phyloP scores from a whole-genome alignment of 2,797 vertebrate genomes.

The Allobates femoralis region DNA sequence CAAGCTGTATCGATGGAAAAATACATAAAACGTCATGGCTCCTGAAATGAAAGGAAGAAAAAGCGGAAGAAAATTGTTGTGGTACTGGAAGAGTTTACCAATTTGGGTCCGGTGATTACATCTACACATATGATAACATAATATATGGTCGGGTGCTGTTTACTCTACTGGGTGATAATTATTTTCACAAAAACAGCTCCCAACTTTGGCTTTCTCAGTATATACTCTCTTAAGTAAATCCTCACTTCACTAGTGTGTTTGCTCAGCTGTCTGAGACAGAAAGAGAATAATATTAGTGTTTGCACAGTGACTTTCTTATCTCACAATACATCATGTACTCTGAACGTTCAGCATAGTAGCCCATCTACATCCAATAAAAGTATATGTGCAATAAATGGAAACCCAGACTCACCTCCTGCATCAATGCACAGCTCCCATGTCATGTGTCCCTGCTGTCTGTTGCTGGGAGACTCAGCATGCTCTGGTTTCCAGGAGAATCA shows the following conservation, averaged over 20 bases:
- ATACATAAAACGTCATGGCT: too few species aligned
- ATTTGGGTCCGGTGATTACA: neutral
- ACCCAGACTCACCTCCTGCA: conserved; percentile 29
- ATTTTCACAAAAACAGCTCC: neutral
- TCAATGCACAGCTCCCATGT: neutral
- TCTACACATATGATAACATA: neutral
- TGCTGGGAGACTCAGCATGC: conserved; percentile 51
- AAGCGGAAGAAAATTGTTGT: too few species aligned
- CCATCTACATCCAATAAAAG: neutral
- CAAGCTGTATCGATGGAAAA: too few species aligned
- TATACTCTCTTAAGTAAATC: neutral
- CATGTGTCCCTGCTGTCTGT: neutral
- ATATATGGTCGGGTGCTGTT: neutral
- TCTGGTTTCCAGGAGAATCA: conserved; percentile 50
- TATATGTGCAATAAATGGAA: neutral
- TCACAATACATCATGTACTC: neutral
- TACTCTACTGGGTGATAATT: neutral
- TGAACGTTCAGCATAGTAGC: neutral
- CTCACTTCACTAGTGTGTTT: neutral
- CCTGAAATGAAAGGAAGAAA: too few species aligned
- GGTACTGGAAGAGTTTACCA: too few species aligned
- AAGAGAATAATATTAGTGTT: conserved; percentile 28
- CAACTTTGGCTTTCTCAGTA: neutral
- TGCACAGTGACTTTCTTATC: conserved; percentile 26
- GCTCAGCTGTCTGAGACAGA: conserved; percentile 46